Evolutionary conservation across 2,113 vertebrate species (phyloP).

Genomic region (Hiodon alosoides): DNA sequence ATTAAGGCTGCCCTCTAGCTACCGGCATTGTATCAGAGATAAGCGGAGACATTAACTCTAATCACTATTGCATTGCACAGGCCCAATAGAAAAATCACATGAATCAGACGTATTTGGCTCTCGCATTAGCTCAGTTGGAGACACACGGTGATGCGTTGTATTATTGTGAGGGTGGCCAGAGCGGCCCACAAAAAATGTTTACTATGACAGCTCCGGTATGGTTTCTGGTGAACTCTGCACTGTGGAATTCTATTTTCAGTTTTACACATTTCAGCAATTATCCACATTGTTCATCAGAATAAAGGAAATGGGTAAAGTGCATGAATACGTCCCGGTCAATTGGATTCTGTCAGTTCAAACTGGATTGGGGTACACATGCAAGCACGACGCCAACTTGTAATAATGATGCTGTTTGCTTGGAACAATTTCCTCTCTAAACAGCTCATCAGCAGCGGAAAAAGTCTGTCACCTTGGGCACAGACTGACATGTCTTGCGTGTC

Average conservation of each 20-base stretch:
- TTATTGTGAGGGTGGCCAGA: slow-evolving; percentile 44
- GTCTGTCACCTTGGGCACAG: slow-evolving; percentile 71
- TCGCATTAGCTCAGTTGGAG: not conserved
- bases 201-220: slow-evolving; percentile 66
- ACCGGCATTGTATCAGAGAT: too few relatives aligned
- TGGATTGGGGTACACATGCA: slow-evolving; percentile 70
- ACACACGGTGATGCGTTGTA: slow-evolving; percentile 22
- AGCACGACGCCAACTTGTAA: slow-evolving; percentile 69
- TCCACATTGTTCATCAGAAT: slow-evolving; percentile 74
- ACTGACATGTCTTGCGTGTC: slow-evolving; percentile 73
- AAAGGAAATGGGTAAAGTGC: slow-evolving; percentile 74
- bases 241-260: slow-evolving; percentile 73
- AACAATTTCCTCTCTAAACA: slow-evolving; percentile 76
- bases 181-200: slow-evolving; percentile 52
- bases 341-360: slow-evolving; percentile 77
- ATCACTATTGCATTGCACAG: too few relatives aligned
- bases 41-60: too few relatives aligned
- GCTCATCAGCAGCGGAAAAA: slow-evolving; percentile 73
- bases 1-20: too few relatives aligned
- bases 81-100: too few relatives aligned
- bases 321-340: slow-evolving; percentile 77
- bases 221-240: slow-evolving; percentile 57
- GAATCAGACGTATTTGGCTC: too few relatives aligned
- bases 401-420: slow-evolving; percentile 72
- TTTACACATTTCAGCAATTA: slow-evolving; percentile 76